Conservation (phyloP, 2,113 vertebrate species). For the Proterorhinus semilunaris region DNA sequence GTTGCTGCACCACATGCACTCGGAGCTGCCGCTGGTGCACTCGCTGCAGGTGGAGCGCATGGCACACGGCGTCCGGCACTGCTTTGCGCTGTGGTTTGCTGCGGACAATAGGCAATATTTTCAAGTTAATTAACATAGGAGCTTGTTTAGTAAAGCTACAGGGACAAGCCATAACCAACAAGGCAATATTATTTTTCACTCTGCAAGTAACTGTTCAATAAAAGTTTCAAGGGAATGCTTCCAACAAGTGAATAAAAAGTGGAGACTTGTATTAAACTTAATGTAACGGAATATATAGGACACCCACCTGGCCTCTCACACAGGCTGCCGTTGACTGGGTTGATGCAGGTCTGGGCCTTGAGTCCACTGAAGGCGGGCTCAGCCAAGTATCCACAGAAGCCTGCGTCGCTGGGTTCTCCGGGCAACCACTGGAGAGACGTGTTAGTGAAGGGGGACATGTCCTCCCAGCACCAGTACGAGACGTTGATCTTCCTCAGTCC, state of each 20-base stretch:
- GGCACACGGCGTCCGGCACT: slow-evolving; percentile 91
- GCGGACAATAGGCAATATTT: neutral
- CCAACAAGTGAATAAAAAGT: no score
- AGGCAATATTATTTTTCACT: no score
- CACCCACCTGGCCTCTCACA: slow-evolving; percentile 89
- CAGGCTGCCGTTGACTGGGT: slow-evolving; percentile 82
- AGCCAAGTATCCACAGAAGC: slow-evolving; percentile 92
- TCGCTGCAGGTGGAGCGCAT: slow-evolving; percentile 84
- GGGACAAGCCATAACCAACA: no score
- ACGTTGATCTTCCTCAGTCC: slow-evolving; percentile 96
- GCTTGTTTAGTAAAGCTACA: no score
- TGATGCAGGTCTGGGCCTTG: slow-evolving; percentile 91
- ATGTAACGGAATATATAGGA: neutral
- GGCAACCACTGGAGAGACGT: slow-evolving; percentile 89
- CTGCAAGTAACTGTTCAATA: no score
- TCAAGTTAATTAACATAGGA: neutral
- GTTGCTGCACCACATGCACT: slow-evolving; percentile 99
- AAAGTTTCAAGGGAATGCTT: no score
- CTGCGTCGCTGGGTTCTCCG: slow-evolving; percentile 89
- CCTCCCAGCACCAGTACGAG: slow-evolving; percentile 99
- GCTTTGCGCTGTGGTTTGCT: slow-evolving; percentile 98
- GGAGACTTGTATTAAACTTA: no score
- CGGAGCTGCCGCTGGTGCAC: slow-evolving; percentile 92
- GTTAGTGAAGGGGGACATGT: slow-evolving; percentile 98
- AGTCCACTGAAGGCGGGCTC: slow-evolving; percentile 83